Evolutionary conservation across 2,113 vertebrate genomes (phyloP).

Genomic region (Peucedramus taeniatus): DNA sequence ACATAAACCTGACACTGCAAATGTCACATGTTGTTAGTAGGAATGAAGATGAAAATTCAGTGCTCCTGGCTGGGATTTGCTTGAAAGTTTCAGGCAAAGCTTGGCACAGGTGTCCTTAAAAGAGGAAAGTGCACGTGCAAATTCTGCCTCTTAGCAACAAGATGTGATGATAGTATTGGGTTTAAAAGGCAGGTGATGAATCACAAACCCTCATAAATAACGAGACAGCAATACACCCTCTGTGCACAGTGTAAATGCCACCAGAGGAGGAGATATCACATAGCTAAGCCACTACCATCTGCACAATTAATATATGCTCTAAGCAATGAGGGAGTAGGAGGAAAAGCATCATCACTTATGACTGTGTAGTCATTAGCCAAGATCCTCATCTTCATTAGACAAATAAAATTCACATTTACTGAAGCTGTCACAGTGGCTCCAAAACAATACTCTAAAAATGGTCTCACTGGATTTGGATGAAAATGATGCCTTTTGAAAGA

Average conservation of each 20-base stretch:
- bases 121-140: not conserved
- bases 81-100: not conserved
- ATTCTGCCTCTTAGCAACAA: slow-evolving; percentile 32
- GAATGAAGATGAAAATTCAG: not conserved
- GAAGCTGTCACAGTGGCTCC: not conserved
- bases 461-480: not conserved
- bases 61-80: not conserved
- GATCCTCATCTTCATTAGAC: slow-evolving; percentile 14
- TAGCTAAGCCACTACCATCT: slow-evolving; percentile 25
- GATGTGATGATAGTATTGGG: not conserved
- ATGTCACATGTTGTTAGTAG: not conserved
- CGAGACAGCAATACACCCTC: slow-evolving; percentile 5
- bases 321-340: slow-evolving; percentile 31
- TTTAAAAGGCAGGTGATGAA: slow-evolving; percentile 50
- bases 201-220: slow-evolving; percentile 8
- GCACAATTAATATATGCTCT: slow-evolving; percentile 36
- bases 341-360: slow-evolving; percentile 47
- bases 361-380: slow-evolving; percentile 44
- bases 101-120: not conserved
- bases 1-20: not conserved
- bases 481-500: not conserved
- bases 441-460: slow-evolving; percentile 18
- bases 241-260: slow-evolving; percentile 39
- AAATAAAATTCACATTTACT: slow-evolving; percentile 22
- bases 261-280: slow-evolving; percentile 33